phyloP scores from a whole-genome alignment of 2,888 invertebrate species.

The Spatulosminthurus flaviceps region DNA sequence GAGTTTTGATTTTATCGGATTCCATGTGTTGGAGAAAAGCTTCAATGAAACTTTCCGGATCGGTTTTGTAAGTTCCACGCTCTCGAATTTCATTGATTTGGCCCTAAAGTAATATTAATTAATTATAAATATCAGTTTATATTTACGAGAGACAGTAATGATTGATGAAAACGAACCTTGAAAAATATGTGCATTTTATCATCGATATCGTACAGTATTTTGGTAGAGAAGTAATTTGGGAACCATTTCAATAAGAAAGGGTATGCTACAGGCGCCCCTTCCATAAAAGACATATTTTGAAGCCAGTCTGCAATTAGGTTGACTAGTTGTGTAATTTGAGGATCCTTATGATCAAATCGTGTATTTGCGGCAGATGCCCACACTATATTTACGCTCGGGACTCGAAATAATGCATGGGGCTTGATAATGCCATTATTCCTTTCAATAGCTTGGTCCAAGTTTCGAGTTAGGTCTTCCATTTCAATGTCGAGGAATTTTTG shows the following conservation, averaged over 20 bases:
- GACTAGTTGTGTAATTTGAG: not conserved
- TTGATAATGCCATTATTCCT: not conserved
- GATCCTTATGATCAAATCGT: slow-evolving; percentile 5
- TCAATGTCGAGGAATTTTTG: not conserved
- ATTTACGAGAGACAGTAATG: not conserved
- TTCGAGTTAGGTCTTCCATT: not conserved
- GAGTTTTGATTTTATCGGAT: not conserved
- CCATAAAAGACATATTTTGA: not conserved
- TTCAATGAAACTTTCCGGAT: slow-evolving; percentile 4
- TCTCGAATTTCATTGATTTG: not conserved
- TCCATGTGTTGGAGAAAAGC: slow-evolving; percentile 16
- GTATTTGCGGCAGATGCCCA: not conserved
- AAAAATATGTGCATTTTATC: not conserved
- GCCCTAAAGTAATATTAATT: not conserved
- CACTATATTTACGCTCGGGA: slow-evolving; percentile 20
- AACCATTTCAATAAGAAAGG: not conserved
- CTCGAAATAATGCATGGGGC: not conserved
- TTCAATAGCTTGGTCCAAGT: not conserved
- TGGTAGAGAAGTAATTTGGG: not conserved
- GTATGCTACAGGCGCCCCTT: not conserved
- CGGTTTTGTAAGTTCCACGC: not conserved
- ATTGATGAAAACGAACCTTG: not conserved
- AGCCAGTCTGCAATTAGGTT: not conserved
- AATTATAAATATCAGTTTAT: not conserved
- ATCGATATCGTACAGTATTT: not conserved